A percentile compares a stretch with the other conserved stretches of the same genome.
phyloP scores from a whole-genome alignment of 2,113 vertebrate species.

The Catharus minimus region DNA sequence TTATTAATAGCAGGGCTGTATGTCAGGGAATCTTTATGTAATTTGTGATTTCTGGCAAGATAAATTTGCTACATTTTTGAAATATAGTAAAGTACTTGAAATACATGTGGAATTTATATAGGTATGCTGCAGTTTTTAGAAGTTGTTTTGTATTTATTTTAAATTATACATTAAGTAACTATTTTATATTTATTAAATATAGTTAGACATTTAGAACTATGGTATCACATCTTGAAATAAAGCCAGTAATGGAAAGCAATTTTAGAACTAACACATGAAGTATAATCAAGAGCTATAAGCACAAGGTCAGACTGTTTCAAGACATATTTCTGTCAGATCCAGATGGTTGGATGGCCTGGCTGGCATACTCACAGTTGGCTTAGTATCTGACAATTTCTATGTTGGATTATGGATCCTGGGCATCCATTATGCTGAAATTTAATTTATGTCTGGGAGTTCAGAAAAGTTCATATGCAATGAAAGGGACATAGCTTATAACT shows the following conservation, averaged over 20 bases:
- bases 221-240: neutral
- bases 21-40: neutral
- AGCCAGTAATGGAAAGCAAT: neutral
- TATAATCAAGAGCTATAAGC: neutral
- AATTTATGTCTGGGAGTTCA: neutral
- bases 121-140: neutral
- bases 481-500: neutral
- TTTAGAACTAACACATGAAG: neutral
- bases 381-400: neutral
- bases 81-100: neutral
- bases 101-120: neutral
- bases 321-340: neutral
- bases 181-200: neutral
- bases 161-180: neutral
- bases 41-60: neutral
- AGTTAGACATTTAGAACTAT: neutral
- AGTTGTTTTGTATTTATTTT: neutral
- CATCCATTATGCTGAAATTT: neutral
- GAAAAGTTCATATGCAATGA: neutral
- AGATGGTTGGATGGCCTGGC: neutral
- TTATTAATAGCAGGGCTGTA: neutral
- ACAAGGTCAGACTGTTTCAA: neutral
- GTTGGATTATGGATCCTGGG: neutral
- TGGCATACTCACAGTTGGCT: neutral
- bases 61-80: neutral